Conservation (phyloP, 92 coral and sea anemone species). For the Montipora capitata region DNA sequence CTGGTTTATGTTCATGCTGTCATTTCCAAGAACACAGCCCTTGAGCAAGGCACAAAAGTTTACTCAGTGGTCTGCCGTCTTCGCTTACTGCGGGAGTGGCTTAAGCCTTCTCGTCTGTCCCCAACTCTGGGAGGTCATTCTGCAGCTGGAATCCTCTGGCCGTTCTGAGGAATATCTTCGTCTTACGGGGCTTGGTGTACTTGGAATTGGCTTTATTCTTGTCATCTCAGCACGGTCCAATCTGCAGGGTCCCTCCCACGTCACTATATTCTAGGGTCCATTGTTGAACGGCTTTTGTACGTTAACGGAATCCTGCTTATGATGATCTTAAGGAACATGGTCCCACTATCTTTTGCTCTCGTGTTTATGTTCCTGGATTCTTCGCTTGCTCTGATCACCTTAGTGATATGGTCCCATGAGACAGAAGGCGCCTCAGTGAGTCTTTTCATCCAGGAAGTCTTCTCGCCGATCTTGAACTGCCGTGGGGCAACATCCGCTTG, state of each 20-base stretch:
- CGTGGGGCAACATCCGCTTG: neutral
- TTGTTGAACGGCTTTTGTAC: conserved; percentile 45
- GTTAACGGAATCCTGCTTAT: conserved; percentile 68
- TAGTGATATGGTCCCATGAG: conserved; percentile 68
- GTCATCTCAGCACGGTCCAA: conserved; percentile 68
- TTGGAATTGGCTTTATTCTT: conserved; percentile 59
- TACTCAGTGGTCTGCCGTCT: conserved; percentile 63
- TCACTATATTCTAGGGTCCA: conserved; percentile 60
- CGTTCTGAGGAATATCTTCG: conserved; percentile 66
- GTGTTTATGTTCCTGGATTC: conserved; percentile 67
- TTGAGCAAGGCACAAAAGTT: conserved; percentile 65
- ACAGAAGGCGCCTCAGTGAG: conserved; percentile 58
- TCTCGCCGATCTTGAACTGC: conserved; percentile 10
- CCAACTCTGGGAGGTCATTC: conserved; percentile 57
- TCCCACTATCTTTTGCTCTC: conserved; percentile 68
- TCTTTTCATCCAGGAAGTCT: conserved; percentile 37
- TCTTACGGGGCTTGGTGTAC: conserved; percentile 54
- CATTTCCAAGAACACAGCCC: conserved; percentile 60
- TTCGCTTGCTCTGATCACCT: conserved; percentile 55
- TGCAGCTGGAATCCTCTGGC: conserved; percentile 33
- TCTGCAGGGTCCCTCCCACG: conserved; percentile 32
- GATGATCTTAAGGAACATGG: conserved; percentile 46
- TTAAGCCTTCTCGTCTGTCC: conserved; percentile 69
- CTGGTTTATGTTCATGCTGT: conserved; percentile 77
- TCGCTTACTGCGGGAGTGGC: conserved; percentile 71